Evolutionary conservation across 2,113 vertebrate genomes (phyloP).

Genomic region (Prunella himalayana): DNA sequence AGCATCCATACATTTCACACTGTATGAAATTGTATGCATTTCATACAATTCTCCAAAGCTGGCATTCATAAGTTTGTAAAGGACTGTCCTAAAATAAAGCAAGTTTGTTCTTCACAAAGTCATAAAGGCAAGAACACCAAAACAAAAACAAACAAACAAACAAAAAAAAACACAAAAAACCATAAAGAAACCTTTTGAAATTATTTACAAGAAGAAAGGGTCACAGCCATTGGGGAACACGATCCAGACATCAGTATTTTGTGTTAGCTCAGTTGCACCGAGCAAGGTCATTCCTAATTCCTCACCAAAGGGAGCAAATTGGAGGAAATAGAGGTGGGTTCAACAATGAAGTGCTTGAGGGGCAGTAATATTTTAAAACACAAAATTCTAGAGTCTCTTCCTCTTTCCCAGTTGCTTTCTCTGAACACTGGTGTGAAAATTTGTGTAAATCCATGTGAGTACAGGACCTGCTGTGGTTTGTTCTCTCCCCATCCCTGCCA

Average conservation of each 20-base stretch:
- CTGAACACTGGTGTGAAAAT: background rate
- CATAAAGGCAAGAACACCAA: background rate
- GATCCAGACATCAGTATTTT: background rate
- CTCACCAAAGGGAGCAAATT: background rate
- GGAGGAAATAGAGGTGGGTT: background rate
- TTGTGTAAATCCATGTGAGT: background rate
- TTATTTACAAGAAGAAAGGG: background rate
- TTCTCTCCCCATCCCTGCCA: fast-evolving
- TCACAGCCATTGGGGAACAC: background rate
- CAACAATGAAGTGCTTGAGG: background rate
- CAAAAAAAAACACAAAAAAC: no score
- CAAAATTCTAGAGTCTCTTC: background rate
- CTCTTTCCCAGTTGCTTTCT: background rate
- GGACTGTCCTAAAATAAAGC: background rate
- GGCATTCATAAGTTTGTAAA: background rate
- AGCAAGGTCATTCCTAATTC: background rate
- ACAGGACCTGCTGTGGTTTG: background rate
- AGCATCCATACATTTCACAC: background rate
- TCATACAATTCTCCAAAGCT: background rate
- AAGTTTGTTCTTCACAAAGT: background rate
- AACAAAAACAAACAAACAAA: background rate
- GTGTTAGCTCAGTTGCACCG: background rate
- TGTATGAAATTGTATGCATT: no score
- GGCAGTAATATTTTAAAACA: background rate
- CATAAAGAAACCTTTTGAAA: no score